Evolutionary conservation across 2,113 vertebrate genomes (phyloP), one percentile per base, ranked within the genome.

Genomic region (Rhinolophus sinicus): DNA sequence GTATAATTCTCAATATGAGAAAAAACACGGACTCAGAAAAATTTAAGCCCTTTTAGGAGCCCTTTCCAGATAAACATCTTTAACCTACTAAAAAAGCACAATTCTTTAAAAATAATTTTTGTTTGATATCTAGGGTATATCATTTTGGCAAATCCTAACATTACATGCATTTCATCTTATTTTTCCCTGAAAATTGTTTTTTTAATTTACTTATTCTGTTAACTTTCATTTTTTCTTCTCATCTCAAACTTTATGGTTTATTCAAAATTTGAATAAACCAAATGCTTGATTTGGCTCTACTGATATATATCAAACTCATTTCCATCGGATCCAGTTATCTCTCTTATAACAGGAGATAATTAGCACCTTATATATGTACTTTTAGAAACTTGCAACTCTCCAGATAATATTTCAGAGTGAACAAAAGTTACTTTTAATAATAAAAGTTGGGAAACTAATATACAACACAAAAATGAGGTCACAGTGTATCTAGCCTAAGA

Each of bases 61-160:
- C 7, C 8, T 35, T 69, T 76, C n/a, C 16, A 85, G 8, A 15
- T 52, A 92, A 90, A 83, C 38, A 84, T 18, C 19, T 93, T 56
- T 82, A 73, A 70, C 11, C 3, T 75, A 69, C 1, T 83, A 15
- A 77, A 92, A 88, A 87, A 44, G n/a, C 40, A 4, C 77, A 85
- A 44, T 96, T 77, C 8, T 35, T 90, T 84, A 35, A 75, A 47
- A 81, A 65, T 81, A 91, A 70, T n/a, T 70, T 81, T 86, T 64
- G 19, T 72, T 69, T 28, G 3, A 14, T 65, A 30, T 88, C 6
- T 67, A 91, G 14, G 44, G 64, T 38, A 52, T 62, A 33, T 33
- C n/a, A 47, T 60, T 96, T 95, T 67, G 33, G 16, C 5, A 82
- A 82, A 65, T 73, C 3, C 5, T 77, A 88, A 64, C 7, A 81